Base-by-base conservation (phyloP, 1,140 invertebrate genomes). In the Pseudomyrmex cubaensis region DNA sequence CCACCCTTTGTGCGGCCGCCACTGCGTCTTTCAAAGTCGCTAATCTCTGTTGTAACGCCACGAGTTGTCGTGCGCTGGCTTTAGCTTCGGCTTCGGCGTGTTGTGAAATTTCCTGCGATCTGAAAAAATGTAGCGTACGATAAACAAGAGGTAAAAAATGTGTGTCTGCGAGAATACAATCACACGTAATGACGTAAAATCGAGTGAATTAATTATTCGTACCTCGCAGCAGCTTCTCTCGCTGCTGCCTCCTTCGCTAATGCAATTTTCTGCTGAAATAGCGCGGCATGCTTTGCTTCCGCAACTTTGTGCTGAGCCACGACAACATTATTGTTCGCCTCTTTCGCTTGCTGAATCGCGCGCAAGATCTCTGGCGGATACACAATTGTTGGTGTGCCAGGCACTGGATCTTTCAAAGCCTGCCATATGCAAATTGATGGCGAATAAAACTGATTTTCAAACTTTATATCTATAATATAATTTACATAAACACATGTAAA, bases 11-110 rank as follows among this genome's bases (percentile, higher is more conserved):
- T 4, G 93, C 93, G n/a, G 93, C 93, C 22, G 93, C 93, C 0
- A 94, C 94, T 0, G 93, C 80, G 56, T 93, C 94, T 72, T 94
- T 94, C 46, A 94, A 82, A 5, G 93, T 92, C 4, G 93, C 94
- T n/a, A 94, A 83, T 89, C 91, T 90, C 74, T 94, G 94, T 67
- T 94, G 94, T n/a, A 93, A 66, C 56, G 93, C 93, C 0, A 94
- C 91, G 12, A 94, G 85, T 57, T 94, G 93, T 64, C 92, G 92
- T 0, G 93, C 92, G 44, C 93, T 93, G 0, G 91, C 85, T 84
- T 92, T 85, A 0, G 94, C 93, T 0, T 94, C 93, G 0, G 90
- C 85, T 7, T 92, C 90, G 0, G 93, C 91, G 2, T 93, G 89
- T 0, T 93, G 91, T 1, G 93, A 85, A 62, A 94, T 94, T 84